Conservation (phyloP, 2,888 invertebrate species). For the Macroteleia sp. region DNA sequence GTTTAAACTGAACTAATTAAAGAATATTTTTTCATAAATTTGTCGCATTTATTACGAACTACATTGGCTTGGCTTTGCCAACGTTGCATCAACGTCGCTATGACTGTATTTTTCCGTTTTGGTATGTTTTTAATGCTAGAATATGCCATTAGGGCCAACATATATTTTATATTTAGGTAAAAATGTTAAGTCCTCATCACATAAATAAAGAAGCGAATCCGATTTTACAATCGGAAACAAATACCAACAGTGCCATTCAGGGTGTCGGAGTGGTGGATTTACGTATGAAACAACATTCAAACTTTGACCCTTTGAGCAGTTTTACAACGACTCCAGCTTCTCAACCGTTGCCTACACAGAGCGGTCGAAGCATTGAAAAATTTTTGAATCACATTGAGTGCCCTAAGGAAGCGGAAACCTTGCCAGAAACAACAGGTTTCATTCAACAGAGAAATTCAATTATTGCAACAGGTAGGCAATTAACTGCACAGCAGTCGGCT, state of each 20-base stretch:
- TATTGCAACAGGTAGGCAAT: slow-evolving; percentile 73
- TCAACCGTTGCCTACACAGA: slow-evolving; percentile 85
- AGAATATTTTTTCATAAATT: no score
- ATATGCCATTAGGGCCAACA: no score
- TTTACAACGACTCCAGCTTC: slow-evolving; percentile 81
- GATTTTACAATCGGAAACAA: slow-evolving; percentile 72
- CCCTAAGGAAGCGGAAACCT: slow-evolving; percentile 71
- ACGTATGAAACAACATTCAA: slow-evolving; percentile 87
- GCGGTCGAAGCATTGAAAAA: slow-evolving; percentile 86
- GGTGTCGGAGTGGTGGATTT: slow-evolving; percentile 87
- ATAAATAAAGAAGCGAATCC: slow-evolving; percentile 77
- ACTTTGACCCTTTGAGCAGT: slow-evolving; percentile 73
- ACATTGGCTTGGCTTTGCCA: no score
- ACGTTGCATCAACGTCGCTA: no score
- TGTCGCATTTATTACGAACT: no score
- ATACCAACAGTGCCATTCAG: slow-evolving; percentile 69
- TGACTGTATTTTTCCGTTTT: no score
- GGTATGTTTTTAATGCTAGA: no score
- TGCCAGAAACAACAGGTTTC: slow-evolving; percentile 55
- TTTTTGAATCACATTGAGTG: slow-evolving; percentile 86
- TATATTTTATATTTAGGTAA: no score
- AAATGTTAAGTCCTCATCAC: slow-evolving; percentile 79
- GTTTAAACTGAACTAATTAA: no score
- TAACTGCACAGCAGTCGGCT: slow-evolving; percentile 62
- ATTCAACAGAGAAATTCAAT: slow-evolving; percentile 79